Base-by-base conservation (phyloP, 2,888 invertebrate genomes). In the Philhelius pedissequus region DNA sequence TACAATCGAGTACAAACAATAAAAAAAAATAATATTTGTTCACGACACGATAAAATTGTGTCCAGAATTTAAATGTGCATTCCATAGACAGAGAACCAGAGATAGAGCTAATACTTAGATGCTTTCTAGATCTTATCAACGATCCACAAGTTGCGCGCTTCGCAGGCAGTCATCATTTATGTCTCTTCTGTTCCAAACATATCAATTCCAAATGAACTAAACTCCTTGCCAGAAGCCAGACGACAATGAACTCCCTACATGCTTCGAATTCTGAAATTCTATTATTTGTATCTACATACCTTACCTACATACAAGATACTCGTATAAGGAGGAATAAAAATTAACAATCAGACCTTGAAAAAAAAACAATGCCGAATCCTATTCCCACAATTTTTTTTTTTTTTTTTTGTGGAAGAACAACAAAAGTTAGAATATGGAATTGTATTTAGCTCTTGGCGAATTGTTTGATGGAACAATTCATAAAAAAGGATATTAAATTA, bases 401-500 rank as follows among this genome's bases (percentile, higher is more conserved):
- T 30, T 13, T 32, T 7, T 32, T 11, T 20, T 18, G 7, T 11
- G 1, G 4, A 43, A 43, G 11, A 40, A 43, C 15, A 40, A 60
- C n/a, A 25, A 40, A 18, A 40, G 9, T 20, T 30, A 40, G 20
- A 27, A 64, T 20, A 64, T 4, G 22, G 30, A 64, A 64, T 18
- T 48, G 64, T 64, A 48, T 64, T 64, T 64, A 64, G 48, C 64
- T 64, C 27, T 32, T 48, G 64, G 64, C 64, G 32, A 32, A 64
- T 48, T 64, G 64, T 35, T 68, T 25, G n/a, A n/a, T n/a, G 27
- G 68, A 69, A 52, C 74, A 79, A 54, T 68, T 64, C 68, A 75
- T 62, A 79, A 80, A 56, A n/a, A 74, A 43, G 74, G 79, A 80
- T 75, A 80, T 80, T 68, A 80, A 75, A 80, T 80, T 80, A 80